These are phyloP conservation scores for Drosophila pectinifera DNA, from an alignment of 1,140 invertebrate species.

Conservation along the genomic window DNA sequence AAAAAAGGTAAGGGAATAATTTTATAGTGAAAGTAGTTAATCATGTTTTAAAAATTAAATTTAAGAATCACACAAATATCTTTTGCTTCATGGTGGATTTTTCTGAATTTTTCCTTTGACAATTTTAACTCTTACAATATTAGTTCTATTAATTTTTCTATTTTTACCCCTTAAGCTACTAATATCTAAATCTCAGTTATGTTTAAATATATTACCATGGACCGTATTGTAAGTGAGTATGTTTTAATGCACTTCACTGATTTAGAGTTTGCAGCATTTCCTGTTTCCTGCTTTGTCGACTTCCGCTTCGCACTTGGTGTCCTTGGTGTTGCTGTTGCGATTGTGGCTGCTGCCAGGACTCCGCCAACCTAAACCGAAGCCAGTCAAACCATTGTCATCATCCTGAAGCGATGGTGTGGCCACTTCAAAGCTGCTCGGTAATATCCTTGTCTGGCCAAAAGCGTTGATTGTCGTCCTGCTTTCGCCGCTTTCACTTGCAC, in stretches of 20 bases:
- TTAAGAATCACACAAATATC: too few relatives aligned
- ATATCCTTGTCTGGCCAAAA: constrained; percentile 70
- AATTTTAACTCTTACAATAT: neutral
- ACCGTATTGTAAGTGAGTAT: constrained; percentile 4
- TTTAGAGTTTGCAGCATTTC: constrained; percentile 80
- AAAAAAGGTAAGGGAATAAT: too few relatives aligned
- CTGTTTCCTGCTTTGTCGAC: constrained; percentile 66
- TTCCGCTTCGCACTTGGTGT: constrained; percentile 63
- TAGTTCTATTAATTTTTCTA: neutral
- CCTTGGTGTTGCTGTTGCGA: constrained; percentile 16
- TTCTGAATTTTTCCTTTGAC: too few relatives aligned
- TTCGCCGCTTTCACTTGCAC: constrained; percentile 57
- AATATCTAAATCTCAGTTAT: neutral
- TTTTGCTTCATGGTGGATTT: too few relatives aligned
- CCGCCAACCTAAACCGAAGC: constrained; percentile 20
- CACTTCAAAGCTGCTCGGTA: constrained; percentile 73
- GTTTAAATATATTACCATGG: neutral
- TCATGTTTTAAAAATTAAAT: too few relatives aligned
- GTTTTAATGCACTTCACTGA: constrained; percentile 76
- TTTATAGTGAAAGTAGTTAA: too few relatives aligned
- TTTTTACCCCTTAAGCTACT: neutral
- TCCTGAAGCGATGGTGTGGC: constrained; percentile 42
- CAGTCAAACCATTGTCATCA: constrained; percentile 53
- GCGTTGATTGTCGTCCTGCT: constrained; percentile 68
- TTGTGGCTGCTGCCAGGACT: constrained; percentile 10